Evolutionary conservation across 2,113 vertebrate genomes (phyloP), one percentile per base, ranked within the genome.

Genomic region (Morphnarchus princeps): DNA sequence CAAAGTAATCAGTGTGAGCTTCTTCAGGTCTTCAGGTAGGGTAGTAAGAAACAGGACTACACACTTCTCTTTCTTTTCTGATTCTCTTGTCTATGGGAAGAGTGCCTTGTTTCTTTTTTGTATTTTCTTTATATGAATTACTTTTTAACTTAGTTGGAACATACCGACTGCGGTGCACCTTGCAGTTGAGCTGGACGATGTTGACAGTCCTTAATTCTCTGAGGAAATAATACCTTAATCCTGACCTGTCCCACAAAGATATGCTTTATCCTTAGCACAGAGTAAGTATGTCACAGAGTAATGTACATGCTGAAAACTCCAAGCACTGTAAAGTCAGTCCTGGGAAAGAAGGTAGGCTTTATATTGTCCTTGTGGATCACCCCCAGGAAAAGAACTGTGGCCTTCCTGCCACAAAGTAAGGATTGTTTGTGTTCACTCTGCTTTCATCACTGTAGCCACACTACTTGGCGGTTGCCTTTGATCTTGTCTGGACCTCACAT

Each of bases 201-300:
- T 3, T 65, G 22, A 16, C 43, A 73, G 24, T 20, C 42, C 13
- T 82, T 71, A 85, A 42, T 10, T 67, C 70, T 87, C 42, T 45
- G 65, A 50, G 45, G 82, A 85, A 90, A 70, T 72, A 89, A 84
- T 74, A 82, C 28, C 25, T 85, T 82, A 92, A 90, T 85, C 70
- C 34, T 25, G 18, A 71, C 16, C 55, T 82, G 66, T 69, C 61
- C 52, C 40, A 66, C 26, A 85, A 79, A 88, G 66, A 85, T 67
- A 74, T 28, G 10, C 13, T 67, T 82, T 49, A 74, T 67, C 38
- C 22, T 58, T 42, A 38, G 25, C 47, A 84, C 24, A 50, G 22
- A 47, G 15, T 42, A 57, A 47, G 29, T 16, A 45, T 71, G 36
- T 54, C 11, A 45, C 42, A 85, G 50, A 4, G 15, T 55, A 55